phyloP scores from a whole-genome alignment of 2,797 vertebrate species.

The Squalus acanthias region DNA sequence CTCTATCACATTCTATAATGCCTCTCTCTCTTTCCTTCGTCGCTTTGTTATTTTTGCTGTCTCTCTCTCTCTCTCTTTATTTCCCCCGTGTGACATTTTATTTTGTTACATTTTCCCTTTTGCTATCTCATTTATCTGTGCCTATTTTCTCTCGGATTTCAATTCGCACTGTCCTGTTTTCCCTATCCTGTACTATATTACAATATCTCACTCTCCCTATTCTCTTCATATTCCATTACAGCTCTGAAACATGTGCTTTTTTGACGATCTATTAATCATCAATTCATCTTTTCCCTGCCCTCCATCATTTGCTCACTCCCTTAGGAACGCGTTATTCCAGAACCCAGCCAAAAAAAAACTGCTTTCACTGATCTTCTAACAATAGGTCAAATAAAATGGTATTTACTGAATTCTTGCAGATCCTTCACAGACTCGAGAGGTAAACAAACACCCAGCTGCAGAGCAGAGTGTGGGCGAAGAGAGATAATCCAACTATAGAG shows the following conservation, averaged over 20 bases:
- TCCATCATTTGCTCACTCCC: background rate
- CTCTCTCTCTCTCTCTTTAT: background rate
- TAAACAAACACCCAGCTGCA: constrained; percentile 33
- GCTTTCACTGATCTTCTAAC: background rate
- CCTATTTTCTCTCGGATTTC: background rate
- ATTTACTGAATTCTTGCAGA: constrained; percentile 29
- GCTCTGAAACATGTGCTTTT: background rate
- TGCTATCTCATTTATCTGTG: background rate
- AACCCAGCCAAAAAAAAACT: background rate
- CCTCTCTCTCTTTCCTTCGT: background rate
- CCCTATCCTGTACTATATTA: background rate
- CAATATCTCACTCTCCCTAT: background rate
- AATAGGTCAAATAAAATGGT: constrained; percentile 17
- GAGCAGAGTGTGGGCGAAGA: constrained; percentile 4
- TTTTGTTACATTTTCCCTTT: background rate
- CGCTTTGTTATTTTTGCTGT: background rate
- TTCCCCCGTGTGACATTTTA: background rate
- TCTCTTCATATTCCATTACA: background rate
- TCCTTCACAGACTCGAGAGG: constrained; percentile 17
- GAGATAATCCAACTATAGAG: constrained; percentile 25
- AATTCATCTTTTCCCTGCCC: background rate
- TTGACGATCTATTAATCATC: background rate
- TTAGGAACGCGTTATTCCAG: background rate
- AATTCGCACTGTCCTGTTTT: background rate
- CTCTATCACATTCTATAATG: background rate